Evolutionary conservation across 2,797 vertebrate genomes (phyloP), one percentile per base, ranked within the genome.

Genomic region (Ispidina lecontei): DNA sequence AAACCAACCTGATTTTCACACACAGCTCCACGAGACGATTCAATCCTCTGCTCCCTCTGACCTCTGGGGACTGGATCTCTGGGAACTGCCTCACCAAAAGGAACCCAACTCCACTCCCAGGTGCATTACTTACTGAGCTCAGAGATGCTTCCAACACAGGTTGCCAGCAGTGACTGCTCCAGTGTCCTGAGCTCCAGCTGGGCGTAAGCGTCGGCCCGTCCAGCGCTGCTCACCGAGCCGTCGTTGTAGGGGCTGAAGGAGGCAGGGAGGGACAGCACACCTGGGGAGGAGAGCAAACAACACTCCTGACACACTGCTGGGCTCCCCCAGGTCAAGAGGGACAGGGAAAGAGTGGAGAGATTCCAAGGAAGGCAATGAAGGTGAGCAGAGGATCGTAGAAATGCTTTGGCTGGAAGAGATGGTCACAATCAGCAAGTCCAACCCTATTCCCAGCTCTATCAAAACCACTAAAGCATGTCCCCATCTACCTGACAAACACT

Each of bases 91-190:
- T 51, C 11, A 7, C 29, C 22, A 31, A 31, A 64, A 64, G 75
- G 49, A 62, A 5, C 39, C 71, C 49, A 25, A 3, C 37, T 39
- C 47, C 47, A 23, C 47, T 39, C 37, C 47, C 1, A 0, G 5
- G 31, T 21, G 1, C 3, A 6, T n/a, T 12, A 4, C 99, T 99
- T 93, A 99, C 99, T 99, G 90, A 99, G 98, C 70, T 99, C 99
- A 0, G 99, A 99, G 97, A 99, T 99, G 98, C 98, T 99, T 93
- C 99, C 99, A 70, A 99, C 99, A 1, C 99, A 99, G 5, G 99
- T 99, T 67, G 99, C 99, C 95, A 99, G 97, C 78, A 99, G 97
- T 18, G 99, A 99, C 96, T 99, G 99, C 94, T 99, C 99, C 97
- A 99, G 97, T 3, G 99, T 99, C 47, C 99, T 98, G 47, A 99